These are phyloP conservation scores for Setipinna tenuifilis DNA, from an alignment of 2,797 vertebrate species.

Conservation along the genomic window DNA sequence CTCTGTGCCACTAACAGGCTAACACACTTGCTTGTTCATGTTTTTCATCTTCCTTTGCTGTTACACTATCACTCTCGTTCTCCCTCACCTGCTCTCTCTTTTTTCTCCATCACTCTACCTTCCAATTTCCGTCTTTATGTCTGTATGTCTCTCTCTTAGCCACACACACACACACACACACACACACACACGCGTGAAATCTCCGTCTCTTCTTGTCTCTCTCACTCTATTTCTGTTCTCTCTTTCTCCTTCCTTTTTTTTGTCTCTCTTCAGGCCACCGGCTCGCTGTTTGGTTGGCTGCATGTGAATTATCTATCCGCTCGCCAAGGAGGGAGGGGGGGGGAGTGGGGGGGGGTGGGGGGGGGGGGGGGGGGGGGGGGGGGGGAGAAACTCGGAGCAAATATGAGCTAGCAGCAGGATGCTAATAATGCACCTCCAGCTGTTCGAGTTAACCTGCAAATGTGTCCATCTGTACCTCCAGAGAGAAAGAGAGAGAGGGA, in stretches of 20 bases:
- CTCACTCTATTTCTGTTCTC: neutral
- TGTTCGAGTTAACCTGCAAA: conserved; percentile 99
- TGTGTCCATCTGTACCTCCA: conserved; percentile 97
- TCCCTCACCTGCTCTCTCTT: neutral
- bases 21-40: neutral
- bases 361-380: conserved; percentile 65
- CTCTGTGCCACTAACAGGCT: neutral
- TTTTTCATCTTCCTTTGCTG: neutral
- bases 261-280: conserved; percentile 63
- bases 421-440: conserved; percentile 99
- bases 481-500: conserved; percentile 63
- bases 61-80: neutral
- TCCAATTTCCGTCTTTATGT: too few species aligned
- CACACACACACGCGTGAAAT: too few species aligned
- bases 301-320: conserved; percentile 88
- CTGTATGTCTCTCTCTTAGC: too few species aligned
- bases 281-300: conserved; percentile 79
- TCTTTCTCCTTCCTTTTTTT: conserved; percentile 21
- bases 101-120: too few species aligned
- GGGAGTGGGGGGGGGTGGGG: neutral
- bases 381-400: conserved; percentile 84
- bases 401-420: conserved; percentile 98
- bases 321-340: conserved; percentile 71
- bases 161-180: too few species aligned
- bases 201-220: too few species aligned